phyloP scores from a whole-genome alignment of 2,888 invertebrate species.

The Watsonalla cultraria region DNA sequence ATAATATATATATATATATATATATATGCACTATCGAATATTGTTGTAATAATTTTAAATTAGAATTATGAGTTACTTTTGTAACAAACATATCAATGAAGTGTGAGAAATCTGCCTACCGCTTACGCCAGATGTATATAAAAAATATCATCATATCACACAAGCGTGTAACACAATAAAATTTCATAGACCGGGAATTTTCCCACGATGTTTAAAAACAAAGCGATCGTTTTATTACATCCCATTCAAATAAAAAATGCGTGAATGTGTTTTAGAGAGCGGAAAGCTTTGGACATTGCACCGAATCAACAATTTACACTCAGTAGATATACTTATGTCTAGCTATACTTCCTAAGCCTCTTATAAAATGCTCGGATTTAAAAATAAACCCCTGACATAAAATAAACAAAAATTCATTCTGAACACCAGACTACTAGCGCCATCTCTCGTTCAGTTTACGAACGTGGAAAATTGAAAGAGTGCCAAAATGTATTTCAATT shows the following conservation, averaged over 20 bases:
- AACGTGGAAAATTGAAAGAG: constrained; percentile 41
- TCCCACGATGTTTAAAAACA: constrained; percentile 31
- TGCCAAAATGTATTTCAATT: constrained; percentile 31
- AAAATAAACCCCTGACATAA: constrained; percentile 64
- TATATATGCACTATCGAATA: too few relatives aligned
- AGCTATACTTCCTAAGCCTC: constrained; percentile 66
- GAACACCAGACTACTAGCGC: constrained; percentile 31
- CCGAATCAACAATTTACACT: constrained; percentile 27
- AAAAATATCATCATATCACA: neutral
- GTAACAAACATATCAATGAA: too few relatives aligned
- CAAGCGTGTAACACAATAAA: constrained; percentile 15
- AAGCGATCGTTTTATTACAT: constrained; percentile 28
- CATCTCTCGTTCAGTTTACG: constrained; percentile 38
- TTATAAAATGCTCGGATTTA: constrained; percentile 68
- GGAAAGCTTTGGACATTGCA: constrained; percentile 45
- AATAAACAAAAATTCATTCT: constrained; percentile 48
- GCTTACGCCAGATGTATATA: too few relatives aligned
- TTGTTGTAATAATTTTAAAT: too few relatives aligned
- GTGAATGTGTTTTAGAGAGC: constrained; percentile 26
- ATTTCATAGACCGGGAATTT: constrained; percentile 26
- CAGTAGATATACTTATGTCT: constrained; percentile 30
- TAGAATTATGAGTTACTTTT: too few relatives aligned
- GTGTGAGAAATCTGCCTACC: too few relatives aligned
- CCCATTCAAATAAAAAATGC: constrained; percentile 30
- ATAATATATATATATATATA: too few relatives aligned